These are phyloP conservation scores for Antitype chi DNA, from an alignment of 2,888 invertebrate species.

Conservation along the genomic window DNA sequence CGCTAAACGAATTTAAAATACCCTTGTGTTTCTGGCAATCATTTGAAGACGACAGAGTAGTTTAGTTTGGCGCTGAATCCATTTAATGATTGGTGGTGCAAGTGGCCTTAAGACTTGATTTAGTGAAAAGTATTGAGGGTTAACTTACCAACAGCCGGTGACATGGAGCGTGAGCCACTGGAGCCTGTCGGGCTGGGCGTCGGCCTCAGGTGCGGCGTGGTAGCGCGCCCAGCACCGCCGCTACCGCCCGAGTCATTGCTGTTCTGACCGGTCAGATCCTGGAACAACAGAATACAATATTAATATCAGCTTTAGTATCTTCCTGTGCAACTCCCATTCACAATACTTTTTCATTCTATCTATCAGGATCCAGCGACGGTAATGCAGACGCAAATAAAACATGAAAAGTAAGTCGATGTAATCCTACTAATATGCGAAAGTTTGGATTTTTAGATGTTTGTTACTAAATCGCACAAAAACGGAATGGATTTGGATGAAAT, in stretches of 20 bases:
- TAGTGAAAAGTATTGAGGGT: not conserved
- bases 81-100: not conserved
- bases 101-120: not conserved
- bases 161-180: constrained; percentile 98
- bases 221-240: constrained; percentile 92
- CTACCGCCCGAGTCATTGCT: constrained; percentile 96
- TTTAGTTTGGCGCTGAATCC: no score
- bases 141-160: constrained; percentile 98
- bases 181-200: constrained; percentile 98
- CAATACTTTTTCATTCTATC: not conserved
- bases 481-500: no score
- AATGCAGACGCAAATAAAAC: not conserved
- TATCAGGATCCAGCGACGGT: not conserved
- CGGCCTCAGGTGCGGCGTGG: constrained; percentile 94
- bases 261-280: constrained; percentile 97
- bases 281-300: constrained; percentile 75
- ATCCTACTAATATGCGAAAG: no score
- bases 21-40: not conserved
- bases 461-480: no score
- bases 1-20: not conserved
- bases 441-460: no score
- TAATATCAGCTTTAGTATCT: not conserved
- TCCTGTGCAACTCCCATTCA: not conserved
- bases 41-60: not conserved
- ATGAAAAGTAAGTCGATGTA: not conserved